Percentiles rank a stretch among this genome's conserved stretches.
Evolutionary conservation across 2,113 vertebrate genomes (phyloP).

Genomic region (Fregata magnificens): DNA sequence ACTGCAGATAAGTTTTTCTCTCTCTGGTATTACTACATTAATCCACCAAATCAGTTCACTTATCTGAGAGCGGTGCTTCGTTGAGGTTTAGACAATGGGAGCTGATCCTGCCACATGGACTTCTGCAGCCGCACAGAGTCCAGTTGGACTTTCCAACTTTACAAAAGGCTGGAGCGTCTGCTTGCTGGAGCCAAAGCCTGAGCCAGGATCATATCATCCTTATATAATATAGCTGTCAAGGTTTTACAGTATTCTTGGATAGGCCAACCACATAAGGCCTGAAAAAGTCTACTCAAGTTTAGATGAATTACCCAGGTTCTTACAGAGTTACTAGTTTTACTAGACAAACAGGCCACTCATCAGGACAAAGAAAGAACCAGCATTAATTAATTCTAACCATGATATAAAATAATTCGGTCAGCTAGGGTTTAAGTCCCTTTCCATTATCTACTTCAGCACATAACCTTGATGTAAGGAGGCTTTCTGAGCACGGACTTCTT

Average conservation of each 20-base stretch:
- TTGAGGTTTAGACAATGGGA: background rate
- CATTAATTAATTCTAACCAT: background rate
- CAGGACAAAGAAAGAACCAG: background rate
- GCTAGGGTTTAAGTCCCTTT: background rate
- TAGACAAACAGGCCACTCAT: background rate
- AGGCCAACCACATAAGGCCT: background rate
- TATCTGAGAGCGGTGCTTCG: background rate
- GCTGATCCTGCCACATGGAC: background rate
- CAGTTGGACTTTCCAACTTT: background rate
- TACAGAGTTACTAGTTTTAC: background rate
- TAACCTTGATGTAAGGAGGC: background rate
- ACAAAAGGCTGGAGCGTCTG: background rate
- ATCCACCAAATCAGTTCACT: conserved; percentile 62
- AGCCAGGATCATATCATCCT: background rate
- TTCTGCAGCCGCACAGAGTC: background rate
- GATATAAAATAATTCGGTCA: background rate
- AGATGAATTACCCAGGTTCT: background rate
- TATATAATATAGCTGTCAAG: background rate
- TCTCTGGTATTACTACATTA: conserved; percentile 25
- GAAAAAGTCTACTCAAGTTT: background rate
- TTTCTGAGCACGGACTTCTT: background rate
- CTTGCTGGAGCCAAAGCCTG: background rate
- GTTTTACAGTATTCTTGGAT: background rate
- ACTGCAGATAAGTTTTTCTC: conserved; percentile 38
- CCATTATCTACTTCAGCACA: background rate